A percentile compares a stretch with the other conserved stretches of the same genome.
Conservation (phyloP, 1,140 invertebrate genomes). For the Diachasma alloeum region DNA sequence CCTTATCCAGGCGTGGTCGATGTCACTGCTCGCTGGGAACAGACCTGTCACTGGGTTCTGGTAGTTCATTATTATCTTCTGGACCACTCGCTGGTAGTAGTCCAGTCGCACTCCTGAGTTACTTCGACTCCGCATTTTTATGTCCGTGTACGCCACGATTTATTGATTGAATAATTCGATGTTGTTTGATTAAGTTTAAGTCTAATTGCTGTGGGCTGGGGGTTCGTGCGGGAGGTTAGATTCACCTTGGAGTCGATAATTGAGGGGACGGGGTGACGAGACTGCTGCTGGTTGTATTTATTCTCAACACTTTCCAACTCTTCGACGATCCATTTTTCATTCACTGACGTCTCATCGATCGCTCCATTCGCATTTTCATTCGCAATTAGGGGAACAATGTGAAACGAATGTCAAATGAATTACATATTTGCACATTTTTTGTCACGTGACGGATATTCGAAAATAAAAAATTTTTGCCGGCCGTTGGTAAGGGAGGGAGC, state of each 20-base stretch:
- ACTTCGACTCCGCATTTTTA: conserved; percentile 86
- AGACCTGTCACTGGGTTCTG: conserved; percentile 96
- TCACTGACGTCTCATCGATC: not conserved
- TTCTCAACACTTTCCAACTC: not conserved
- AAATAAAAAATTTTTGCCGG: not conserved
- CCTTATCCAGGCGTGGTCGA: conserved; percentile 96
- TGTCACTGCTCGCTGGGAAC: conserved; percentile 84
- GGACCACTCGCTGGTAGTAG: conserved; percentile 92
- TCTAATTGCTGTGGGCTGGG: not conserved
- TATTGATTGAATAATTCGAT: not conserved
- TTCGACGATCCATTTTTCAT: conserved; percentile 1
- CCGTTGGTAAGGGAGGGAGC: not conserved
- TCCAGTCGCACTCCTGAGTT: conserved; percentile 95
- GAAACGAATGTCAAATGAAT: conserved; percentile 52
- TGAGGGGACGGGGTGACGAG: not conserved
- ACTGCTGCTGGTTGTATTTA: not conserved
- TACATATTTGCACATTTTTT: not conserved
- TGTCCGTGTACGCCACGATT: not conserved
- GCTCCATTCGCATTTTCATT: not conserved
- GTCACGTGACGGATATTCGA: not conserved
- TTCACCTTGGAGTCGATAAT: not conserved
- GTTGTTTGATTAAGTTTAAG: not conserved
- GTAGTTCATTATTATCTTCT: conserved; percentile 90
- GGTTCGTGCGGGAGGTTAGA: not conserved
- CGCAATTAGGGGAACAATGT: conserved; percentile 40